Evolutionary conservation across 2,113 vertebrate genomes (phyloP).

Genomic region (Ciconia stormi): DNA sequence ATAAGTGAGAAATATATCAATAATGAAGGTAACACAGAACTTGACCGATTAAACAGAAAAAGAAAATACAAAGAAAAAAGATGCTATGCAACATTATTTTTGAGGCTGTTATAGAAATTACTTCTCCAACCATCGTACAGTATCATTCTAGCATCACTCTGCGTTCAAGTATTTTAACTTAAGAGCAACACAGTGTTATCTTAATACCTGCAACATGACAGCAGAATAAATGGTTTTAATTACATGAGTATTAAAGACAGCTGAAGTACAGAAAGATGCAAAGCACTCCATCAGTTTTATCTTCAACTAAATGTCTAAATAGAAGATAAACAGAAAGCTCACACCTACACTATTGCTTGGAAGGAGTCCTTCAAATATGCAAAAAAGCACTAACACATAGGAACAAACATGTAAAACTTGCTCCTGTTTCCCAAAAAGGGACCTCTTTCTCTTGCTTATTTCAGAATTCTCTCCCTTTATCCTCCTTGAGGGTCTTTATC

Average conservation of each 20-base stretch:
- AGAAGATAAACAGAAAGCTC: background rate
- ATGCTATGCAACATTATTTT: background rate
- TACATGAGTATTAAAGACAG: background rate
- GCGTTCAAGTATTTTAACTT: background rate
- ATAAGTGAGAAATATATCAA: slow-evolving; percentile 3
- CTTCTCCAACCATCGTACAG: background rate
- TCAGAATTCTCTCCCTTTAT: background rate
- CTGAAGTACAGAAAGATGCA: background rate
- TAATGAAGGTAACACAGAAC: background rate
- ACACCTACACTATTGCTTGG: background rate
- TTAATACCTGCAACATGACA: background rate
- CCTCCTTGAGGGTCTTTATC: background rate
- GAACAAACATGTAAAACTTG: background rate
- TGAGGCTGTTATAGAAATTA: background rate
- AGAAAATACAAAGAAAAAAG: background rate
- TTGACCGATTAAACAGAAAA: background rate
- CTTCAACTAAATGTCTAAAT: background rate
- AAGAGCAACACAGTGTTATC: background rate
- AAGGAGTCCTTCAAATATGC: background rate
- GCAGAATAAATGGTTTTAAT: background rate
- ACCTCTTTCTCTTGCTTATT: background rate
- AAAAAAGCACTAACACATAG: background rate
- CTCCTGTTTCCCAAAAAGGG: background rate
- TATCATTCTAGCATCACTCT: background rate
- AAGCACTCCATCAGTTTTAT: background rate